phyloP scores from a whole-genome alignment of 2,113 vertebrate genomes.

The Microtus pennsylvanicus region DNA sequence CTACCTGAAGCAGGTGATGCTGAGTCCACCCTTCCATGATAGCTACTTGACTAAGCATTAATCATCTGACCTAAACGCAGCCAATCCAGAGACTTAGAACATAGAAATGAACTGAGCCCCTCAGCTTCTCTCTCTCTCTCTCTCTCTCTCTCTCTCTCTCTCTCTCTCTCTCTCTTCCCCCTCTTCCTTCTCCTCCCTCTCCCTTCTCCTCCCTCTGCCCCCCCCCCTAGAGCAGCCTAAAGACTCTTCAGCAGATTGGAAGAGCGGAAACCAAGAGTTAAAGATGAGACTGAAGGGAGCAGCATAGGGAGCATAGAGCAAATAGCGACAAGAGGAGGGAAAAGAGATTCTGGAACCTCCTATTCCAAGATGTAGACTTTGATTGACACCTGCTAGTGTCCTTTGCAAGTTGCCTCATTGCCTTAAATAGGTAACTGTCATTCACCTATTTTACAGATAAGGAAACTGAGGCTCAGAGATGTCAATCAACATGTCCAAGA shows the following conservation, averaged over 20 bases:
- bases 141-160: no score
- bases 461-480: slow-evolving; percentile 1
- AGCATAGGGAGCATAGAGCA: neutral
- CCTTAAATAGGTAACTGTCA: neutral
- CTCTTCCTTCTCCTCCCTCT: no score
- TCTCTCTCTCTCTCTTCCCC: no score
- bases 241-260: neutral
- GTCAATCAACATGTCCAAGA: neutral
- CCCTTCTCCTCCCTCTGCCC: no score
- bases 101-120: neutral
- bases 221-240: neutral
- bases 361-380: neutral
- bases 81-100: neutral
- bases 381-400: neutral
- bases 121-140: no score
- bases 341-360: neutral
- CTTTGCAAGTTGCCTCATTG: neutral
- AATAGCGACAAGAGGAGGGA: neutral
- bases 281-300: neutral
- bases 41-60: neutral
- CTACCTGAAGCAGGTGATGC: neutral
- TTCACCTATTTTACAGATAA: neutral
- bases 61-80: neutral
- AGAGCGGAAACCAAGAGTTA: neutral
- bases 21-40: neutral